These are phyloP conservation scores for Orientallactaga bullata DNA, from an alignment of 2,113 vertebrate genomes.

Conservation along the genomic window DNA sequence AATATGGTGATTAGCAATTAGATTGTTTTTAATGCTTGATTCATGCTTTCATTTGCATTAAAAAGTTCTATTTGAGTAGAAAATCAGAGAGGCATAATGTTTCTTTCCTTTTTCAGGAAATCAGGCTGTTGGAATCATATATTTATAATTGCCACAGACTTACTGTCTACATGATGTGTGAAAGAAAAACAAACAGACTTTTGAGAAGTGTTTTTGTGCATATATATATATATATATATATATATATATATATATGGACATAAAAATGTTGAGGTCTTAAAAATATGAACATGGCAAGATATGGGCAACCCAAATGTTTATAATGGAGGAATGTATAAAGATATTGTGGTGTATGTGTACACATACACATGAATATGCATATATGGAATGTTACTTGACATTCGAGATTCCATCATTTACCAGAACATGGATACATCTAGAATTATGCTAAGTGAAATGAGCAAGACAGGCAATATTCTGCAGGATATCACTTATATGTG, in stretches of 20 bases:
- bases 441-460: neutral
- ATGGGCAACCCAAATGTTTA: neutral
- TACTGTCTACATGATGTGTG: neutral
- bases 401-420: neutral
- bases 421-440: neutral
- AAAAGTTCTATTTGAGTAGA: conserved; percentile 53
- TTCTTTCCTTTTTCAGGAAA: conserved; percentile 48
- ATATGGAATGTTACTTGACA: neutral
- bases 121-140: neutral
- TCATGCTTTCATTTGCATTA: conserved; percentile 59
- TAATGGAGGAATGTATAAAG: neutral
- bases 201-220: conserved; percentile 16
- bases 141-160: neutral
- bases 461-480: neutral
- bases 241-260: neutral
- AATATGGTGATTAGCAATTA: conserved; percentile 64
- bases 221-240: no score
- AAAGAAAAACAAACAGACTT: conserved; percentile 47
- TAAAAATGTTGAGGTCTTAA: neutral
- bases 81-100: conserved; percentile 52
- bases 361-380: no score
- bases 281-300: neutral
- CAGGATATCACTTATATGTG: neutral
- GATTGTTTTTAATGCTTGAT: conserved; percentile 61
- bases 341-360: neutral